A percentile compares a stretch with the other conserved stretches of the same genome.
These are phyloP conservation scores for Dorcus hopei DNA, from an alignment of 2,888 invertebrate genomes.

Conservation along the genomic window DNA sequence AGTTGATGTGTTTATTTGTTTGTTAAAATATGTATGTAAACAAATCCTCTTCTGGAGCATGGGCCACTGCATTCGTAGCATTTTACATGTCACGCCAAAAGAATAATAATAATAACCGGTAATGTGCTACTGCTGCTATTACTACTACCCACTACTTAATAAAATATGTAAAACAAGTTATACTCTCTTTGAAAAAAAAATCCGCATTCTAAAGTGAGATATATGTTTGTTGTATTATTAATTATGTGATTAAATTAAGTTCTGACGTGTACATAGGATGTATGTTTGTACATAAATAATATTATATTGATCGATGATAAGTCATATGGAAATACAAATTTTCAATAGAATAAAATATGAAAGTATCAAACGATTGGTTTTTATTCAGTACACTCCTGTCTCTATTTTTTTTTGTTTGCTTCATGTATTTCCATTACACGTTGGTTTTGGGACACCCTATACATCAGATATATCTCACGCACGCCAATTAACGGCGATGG, in stretches of 20 bases:
- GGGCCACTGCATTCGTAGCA: conserved; percentile 24
- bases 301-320: conserved; percentile 47
- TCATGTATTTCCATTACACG: conserved; percentile 15
- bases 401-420: conserved; percentile 7
- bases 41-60: conserved; percentile 21
- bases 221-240: conserved; percentile 33
- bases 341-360: conserved; percentile 49
- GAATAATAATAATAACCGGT: conserved; percentile 16
- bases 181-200: conserved; percentile 29
- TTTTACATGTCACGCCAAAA: conserved; percentile 29
- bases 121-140: conserved; percentile 2
- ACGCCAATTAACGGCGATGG: too few species aligned
- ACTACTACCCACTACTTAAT: conserved; percentile 10
- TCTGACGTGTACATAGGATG: conserved; percentile 49
- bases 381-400: not conserved
- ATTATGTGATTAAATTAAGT: conserved; percentile 41
- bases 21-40: not conserved
- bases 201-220: conserved; percentile 35
- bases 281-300: conserved; percentile 54
- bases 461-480: too few species aligned
- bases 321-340: conserved; percentile 46
- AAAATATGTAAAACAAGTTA: conserved; percentile 27
- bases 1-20: conserved; percentile 14
- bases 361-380: conserved; percentile 22
- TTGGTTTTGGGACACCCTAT: not conserved